Evolutionary conservation across 2,888 invertebrate genomes (phyloP).

Genomic region (Antheraea assamensis): DNA sequence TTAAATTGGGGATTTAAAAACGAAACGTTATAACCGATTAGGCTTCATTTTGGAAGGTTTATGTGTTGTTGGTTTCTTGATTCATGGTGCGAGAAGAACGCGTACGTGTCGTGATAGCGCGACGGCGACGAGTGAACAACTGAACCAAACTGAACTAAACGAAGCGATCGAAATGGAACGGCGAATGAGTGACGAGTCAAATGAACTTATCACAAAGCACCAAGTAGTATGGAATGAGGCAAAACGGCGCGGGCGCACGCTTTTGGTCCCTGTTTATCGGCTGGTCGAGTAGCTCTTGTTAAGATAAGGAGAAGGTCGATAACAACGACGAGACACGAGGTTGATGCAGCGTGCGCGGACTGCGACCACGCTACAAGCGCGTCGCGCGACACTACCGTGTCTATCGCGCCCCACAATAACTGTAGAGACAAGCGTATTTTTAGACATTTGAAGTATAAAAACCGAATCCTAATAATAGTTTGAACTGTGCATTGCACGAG

Average conservation of each 20-base stretch:
- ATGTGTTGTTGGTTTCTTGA: slow-evolving; percentile 79
- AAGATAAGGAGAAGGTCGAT: slow-evolving; percentile 74
- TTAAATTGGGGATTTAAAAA: slow-evolving; percentile 66
- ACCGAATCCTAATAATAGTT: slow-evolving; percentile 66
- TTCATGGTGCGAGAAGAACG: slow-evolving; percentile 74
- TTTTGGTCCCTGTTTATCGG: slow-evolving; percentile 79
- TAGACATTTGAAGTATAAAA: slow-evolving; percentile 63
- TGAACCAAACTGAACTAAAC: slow-evolving; percentile 63
- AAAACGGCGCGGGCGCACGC: slow-evolving; percentile 78
- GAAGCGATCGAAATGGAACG: slow-evolving; percentile 60
- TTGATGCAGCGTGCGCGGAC: slow-evolving; percentile 44
- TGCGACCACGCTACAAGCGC: slow-evolving; percentile 43
- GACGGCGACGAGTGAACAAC: slow-evolving; percentile 73
- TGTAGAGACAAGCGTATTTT: slow-evolving; percentile 71
- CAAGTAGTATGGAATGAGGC: slow-evolving; percentile 73
- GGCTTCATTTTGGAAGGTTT: slow-evolving; percentile 81
- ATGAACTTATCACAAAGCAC: slow-evolving; percentile 67
- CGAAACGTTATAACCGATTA: slow-evolving; percentile 79
- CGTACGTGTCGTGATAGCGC: slow-evolving; percentile 67
- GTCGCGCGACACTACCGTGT: slow-evolving; percentile 28
- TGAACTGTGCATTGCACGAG: slow-evolving; percentile 56
- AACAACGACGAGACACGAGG: slow-evolving; percentile 50
- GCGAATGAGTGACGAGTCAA: slow-evolving; percentile 50
- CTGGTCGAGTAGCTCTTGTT: slow-evolving; percentile 67
- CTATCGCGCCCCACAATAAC: slow-evolving; percentile 41